Base-by-base conservation (phyloP, 2,113 vertebrate species). In the Platysteira castanea region DNA sequence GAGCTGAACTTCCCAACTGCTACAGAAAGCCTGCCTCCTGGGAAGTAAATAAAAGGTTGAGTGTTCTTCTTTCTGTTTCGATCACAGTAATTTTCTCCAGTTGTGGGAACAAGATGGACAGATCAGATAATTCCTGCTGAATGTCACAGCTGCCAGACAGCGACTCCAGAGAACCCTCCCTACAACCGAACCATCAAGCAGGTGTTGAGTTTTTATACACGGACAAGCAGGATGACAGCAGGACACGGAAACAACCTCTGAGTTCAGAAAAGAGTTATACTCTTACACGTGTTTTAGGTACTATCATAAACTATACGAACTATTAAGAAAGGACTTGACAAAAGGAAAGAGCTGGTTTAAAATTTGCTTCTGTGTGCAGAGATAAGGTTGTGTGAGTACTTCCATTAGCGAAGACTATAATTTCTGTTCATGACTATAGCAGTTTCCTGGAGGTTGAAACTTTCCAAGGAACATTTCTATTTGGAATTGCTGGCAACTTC, bases 1-100 rank as follows among this genome's bases (percentile, higher is more conserved):
- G 30, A 87, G 73, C 46, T 61, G 16, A 89, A 81, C 17, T 63
- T 79, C 24, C 59, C 65, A 80, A 90, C 13, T 49, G 28, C 57
- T 88, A 35, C 53, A 86, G 75, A 84, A 88, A 84, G 8, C 2
- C 8, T 26, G 17, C 33, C 81, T 67, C 31, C 75, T 71, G 73
- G 73, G 90, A 81, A 69, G 53, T 41, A 92, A 90, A 93, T 37
- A 71, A 56, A 74, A 95, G 76, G 93, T 44, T 81, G 92, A 84
- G 74, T 33, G 53, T 54, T 70, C 52, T 28, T 52, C 79, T 44
- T 73, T 59, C 63, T n/a, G 15, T 71, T 95, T 77, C 52, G 76
- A 96, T 89, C 46, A 78, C 71, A 90, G 93, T 87, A 52, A 95
- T 97, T 92, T 90, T 76, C 71, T 41, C 57, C 84, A 93, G 92